phyloP scores from a whole-genome alignment of 2,888 invertebrate species.

The Stenodera caucasica region DNA sequence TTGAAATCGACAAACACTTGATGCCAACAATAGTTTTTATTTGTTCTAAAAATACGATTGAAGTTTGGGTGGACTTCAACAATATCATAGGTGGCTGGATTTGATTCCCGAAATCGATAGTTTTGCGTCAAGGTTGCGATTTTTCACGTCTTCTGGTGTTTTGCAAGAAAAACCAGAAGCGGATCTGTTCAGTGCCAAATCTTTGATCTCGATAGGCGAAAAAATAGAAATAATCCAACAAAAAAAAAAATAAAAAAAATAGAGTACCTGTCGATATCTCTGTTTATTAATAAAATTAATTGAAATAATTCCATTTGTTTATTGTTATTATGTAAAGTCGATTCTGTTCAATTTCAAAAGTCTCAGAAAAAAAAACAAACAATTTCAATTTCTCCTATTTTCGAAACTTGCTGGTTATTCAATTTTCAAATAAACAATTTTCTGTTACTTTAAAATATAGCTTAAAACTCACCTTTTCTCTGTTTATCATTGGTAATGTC shows the following conservation, averaged over 20 bases:
- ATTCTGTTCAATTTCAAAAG: slow-evolving; percentile 15
- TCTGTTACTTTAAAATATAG: not conserved
- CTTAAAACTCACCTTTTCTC: slow-evolving; percentile 59
- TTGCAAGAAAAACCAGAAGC: not conserved
- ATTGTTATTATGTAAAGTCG: slow-evolving; percentile 11
- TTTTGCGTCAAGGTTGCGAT: too few species aligned
- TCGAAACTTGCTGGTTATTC: too few species aligned
- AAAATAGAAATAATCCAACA: not conserved
- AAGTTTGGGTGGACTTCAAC: not conserved
- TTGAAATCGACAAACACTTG: slow-evolving; percentile 23
- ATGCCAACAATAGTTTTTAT: slow-evolving; percentile 26
- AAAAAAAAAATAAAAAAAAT: too few species aligned
- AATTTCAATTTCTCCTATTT: slow-evolving; percentile 11
- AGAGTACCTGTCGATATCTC: too few species aligned
- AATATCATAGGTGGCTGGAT: not conserved
- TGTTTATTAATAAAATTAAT: not conserved
- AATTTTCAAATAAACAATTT: not conserved
- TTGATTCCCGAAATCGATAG: too few species aligned
- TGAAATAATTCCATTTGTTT: slow-evolving; percentile 8
- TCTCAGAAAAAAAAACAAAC: slow-evolving; percentile 14
- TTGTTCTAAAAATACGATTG: slow-evolving; percentile 1
- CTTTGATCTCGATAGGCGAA: not conserved
- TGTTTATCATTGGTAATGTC: slow-evolving; percentile 59
- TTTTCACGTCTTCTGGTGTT: too few species aligned
- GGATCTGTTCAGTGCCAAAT: not conserved